Percentiles rank a stretch among this genome's conserved stretches.
Evolutionary conservation across 1,140 invertebrate species (phyloP).

Genomic region (Scaptomyza graminum): DNA sequence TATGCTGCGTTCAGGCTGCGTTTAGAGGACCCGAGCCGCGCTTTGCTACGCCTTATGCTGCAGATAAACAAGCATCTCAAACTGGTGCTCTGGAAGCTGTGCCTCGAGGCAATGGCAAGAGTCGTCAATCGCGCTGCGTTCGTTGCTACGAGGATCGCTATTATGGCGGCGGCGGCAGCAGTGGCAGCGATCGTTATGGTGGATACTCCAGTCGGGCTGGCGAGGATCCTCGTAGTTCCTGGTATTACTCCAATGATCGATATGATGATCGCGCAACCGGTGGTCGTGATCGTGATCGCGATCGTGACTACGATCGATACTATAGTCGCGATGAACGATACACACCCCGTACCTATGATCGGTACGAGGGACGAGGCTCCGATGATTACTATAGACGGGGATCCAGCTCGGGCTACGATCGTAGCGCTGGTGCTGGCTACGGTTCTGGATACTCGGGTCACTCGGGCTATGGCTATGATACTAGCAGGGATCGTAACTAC

Average conservation of each 20-base stretch:
- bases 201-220: constrained; percentile 60
- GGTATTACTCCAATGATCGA: constrained; percentile 69
- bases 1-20: constrained; percentile 35
- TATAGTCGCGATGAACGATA: constrained; percentile 77
- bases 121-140: constrained; percentile 76
- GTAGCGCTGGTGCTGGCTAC: constrained; percentile 45
- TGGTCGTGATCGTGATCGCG: constrained; percentile 24
- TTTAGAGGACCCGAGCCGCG: constrained; percentile 51
- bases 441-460: constrained; percentile 45
- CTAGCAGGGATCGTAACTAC: constrained; percentile 66
- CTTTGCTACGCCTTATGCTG: constrained; percentile 21
- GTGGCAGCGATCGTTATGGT: constrained; percentile 60
- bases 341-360: constrained; percentile 66
- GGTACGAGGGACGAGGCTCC: constrained; percentile 82
- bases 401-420: constrained; percentile 44
- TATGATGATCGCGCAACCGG: constrained; percentile 59
- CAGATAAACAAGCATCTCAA: constrained; percentile 26
- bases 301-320: constrained; percentile 63
- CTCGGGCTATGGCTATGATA: constrained; percentile 54
- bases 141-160: constrained; percentile 79
- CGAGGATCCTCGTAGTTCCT: constrained; percentile 59
- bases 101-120: constrained; percentile 55
- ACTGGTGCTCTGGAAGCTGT: constrained; percentile 52
- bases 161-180: constrained; percentile 9
- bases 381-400: constrained; percentile 72